Evolutionary conservation across 2,113 vertebrate species (phyloP).

Genomic region (Myxocyprinus asiaticus): DNA sequence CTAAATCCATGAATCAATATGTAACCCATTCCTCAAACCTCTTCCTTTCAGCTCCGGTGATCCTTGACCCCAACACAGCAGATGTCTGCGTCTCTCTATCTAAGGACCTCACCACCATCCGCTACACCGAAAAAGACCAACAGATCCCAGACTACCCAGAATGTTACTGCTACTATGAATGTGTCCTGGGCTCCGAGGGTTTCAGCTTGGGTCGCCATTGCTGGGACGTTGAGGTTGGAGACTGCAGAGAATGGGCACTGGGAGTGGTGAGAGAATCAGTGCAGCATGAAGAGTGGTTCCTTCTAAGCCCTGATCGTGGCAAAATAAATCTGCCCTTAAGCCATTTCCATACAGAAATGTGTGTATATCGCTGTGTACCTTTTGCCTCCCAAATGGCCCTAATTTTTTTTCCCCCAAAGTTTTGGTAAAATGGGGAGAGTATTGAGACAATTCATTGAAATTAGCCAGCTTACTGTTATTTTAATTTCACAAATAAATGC

Average conservation of each 20-base stretch:
- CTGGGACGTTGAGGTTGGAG: conserved; percentile 63
- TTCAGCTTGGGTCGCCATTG: conserved; percentile 51
- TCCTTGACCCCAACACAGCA: conserved; percentile 64
- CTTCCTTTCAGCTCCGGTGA: conserved; percentile 54
- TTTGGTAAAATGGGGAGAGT: too few species aligned
- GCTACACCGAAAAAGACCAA: conserved; percentile 55
- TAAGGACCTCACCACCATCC: conserved; percentile 60
- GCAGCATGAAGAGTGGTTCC: conserved; percentile 55
- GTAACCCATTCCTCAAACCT: background rate
- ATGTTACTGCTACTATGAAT: conserved; percentile 57
- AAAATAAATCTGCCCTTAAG: too few species aligned
- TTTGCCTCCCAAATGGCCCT: too few species aligned
- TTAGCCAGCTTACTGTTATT: too few species aligned
- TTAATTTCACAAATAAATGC: too few species aligned
- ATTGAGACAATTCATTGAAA: too few species aligned
- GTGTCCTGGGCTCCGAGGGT: conserved; percentile 59
- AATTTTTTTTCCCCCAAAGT: too few species aligned
- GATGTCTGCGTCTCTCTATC: conserved; percentile 59
- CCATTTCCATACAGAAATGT: too few species aligned
- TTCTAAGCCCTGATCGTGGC: conserved; percentile 49
- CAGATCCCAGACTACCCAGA: conserved; percentile 60
- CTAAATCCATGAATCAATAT: too few species aligned
- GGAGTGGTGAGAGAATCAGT: conserved; percentile 58
- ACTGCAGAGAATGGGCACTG: conserved; percentile 61
- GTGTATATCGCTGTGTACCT: too few species aligned